Evolutionary conservation across 2,113 vertebrate species (phyloP).

Genomic region (Himantopus leucocephalus): DNA sequence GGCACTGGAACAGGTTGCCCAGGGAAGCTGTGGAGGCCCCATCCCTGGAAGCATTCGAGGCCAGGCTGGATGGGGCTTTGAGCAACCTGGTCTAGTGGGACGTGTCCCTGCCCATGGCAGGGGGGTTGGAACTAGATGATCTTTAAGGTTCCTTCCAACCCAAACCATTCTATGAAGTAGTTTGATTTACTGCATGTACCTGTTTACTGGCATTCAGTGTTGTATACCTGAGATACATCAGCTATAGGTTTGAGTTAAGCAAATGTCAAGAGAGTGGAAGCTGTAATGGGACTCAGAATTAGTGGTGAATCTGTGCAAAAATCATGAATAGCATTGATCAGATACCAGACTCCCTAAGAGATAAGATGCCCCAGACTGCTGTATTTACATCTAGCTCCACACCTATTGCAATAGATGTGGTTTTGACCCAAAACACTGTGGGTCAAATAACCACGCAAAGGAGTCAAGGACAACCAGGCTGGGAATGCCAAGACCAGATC

Average conservation of each 20-base stretch:
- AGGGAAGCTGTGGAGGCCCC: not conserved
- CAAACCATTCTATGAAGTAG: too few relatives aligned
- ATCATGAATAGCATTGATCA: not conserved
- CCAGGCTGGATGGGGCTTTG: too few relatives aligned
- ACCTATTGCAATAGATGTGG: not conserved
- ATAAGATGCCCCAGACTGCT: not conserved
- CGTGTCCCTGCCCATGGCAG: too few relatives aligned
- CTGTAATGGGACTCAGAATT: not conserved
- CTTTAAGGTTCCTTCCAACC: too few relatives aligned
- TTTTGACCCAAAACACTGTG: not conserved
- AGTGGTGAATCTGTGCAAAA: not conserved
- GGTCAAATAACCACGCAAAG: fast-evolving
- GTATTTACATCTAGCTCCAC: not conserved
- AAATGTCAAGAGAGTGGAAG: not conserved
- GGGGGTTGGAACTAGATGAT: too few relatives aligned
- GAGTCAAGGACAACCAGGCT: not conserved
- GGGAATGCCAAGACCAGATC: not conserved
- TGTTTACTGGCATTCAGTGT: not conserved
- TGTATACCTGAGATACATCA: not conserved
- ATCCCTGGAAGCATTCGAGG: too few relatives aligned
- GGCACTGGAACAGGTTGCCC: too few relatives aligned
- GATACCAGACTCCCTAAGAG: not conserved
- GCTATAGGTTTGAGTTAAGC: not conserved
- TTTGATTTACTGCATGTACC: not conserved
- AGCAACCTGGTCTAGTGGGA: too few relatives aligned